Evolutionary conservation across 1,140 invertebrate genomes (phyloP).

Genomic region (Drosophila nigrodunni): DNA sequence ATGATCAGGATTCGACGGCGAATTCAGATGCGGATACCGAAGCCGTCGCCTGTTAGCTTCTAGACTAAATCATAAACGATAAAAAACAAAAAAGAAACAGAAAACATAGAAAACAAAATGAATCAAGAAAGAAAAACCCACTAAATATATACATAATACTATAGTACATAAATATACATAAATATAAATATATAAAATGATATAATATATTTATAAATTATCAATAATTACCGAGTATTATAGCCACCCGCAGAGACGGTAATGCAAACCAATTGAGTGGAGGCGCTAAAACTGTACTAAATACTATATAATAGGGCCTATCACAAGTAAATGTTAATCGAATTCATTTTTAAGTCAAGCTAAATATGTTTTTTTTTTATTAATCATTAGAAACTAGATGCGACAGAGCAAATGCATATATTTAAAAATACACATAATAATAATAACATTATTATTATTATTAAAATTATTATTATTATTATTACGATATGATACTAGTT

Average conservation of each 20-base stretch:
- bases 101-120: too few relatives aligned
- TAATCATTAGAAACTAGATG: slow-evolving; percentile 40
- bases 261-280: background rate
- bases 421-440: slow-evolving; percentile 30
- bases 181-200: slow-evolving; percentile 7
- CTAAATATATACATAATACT: slow-evolving; percentile 16
- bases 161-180: slow-evolving; percentile 2
- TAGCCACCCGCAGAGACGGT: slow-evolving; percentile 3
- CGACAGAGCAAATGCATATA: slow-evolving; percentile 48
- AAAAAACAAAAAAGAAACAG: too few relatives aligned
- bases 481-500: background rate
- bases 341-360: slow-evolving; percentile 38
- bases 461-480: background rate
- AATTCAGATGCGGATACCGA: slow-evolving; percentile 26
- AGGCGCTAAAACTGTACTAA: slow-evolving; percentile 44
- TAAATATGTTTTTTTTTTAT: slow-evolving; percentile 35
- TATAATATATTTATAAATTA: slow-evolving; percentile 38
- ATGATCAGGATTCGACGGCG: slow-evolving; percentile 27
- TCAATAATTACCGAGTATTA: slow-evolving; percentile 49
- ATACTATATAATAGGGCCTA: slow-evolving; percentile 33
- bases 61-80: background rate
- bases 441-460: slow-evolving; percentile 31
- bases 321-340: slow-evolving; percentile 33
- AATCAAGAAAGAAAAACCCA: background rate
- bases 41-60: slow-evolving; percentile 50